Percentiles rank a stretch among this genome's conserved stretches.
Conservation (phyloP, 1,140 invertebrate species). For the Atopsyche davidsoni region DNA sequence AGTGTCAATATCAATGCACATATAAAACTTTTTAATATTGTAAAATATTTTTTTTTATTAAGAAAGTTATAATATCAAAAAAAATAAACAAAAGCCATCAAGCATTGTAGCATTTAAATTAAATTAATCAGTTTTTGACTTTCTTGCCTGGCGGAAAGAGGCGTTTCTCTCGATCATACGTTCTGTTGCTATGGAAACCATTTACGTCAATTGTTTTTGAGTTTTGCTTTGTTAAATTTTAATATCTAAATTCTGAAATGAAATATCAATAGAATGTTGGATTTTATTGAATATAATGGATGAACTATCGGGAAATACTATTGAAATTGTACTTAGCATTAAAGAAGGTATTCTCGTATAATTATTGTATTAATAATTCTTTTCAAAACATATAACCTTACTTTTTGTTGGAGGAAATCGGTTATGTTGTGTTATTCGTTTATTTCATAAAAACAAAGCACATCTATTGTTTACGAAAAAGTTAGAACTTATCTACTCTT, state of each 20-base stretch:
- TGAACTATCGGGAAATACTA: slow-evolving; percentile 12
- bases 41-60: slow-evolving; percentile 7
- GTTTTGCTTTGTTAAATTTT: too few relatives aligned
- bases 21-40: slow-evolving; percentile 16
- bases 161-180: slow-evolving; percentile 25
- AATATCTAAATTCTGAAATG: too few relatives aligned
- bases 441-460: too few relatives aligned
- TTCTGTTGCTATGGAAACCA: slow-evolving; percentile 18
- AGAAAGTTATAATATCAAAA: neutral
- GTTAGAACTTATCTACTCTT: too few relatives aligned
- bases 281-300: slow-evolving; percentile 18
- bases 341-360: slow-evolving; percentile 28
- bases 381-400: too few relatives aligned
- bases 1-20: neutral
- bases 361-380: too few relatives aligned
- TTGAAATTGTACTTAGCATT: slow-evolving; percentile 19
- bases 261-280: too few relatives aligned
- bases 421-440: too few relatives aligned
- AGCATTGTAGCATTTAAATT: neutral
- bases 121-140: slow-evolving; percentile 17
- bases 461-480: too few relatives aligned
- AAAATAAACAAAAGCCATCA: too few relatives aligned
- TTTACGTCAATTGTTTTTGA: too few relatives aligned
- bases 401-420: too few relatives aligned
- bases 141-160: slow-evolving; percentile 13